These are phyloP conservation scores for Peromyscus attwateri DNA, from an alignment of 2,797 vertebrate species.

Conservation along the genomic window DNA sequence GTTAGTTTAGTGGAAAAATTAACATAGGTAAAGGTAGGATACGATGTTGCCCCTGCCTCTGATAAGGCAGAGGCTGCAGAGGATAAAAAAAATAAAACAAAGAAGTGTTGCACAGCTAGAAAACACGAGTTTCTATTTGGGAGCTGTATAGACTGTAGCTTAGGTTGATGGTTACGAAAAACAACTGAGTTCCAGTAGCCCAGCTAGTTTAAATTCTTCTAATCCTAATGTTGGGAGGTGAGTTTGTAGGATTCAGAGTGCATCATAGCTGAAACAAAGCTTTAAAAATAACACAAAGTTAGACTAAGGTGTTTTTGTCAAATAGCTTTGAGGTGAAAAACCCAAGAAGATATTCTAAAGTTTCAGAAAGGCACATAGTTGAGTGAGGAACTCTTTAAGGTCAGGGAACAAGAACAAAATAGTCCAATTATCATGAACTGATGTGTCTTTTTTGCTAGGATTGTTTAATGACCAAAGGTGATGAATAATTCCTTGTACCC, in stretches of 20 bases:
- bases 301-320: neutral
- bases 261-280: neutral
- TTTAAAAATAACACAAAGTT: neutral
- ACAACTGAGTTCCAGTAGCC: neutral
- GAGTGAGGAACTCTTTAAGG: neutral
- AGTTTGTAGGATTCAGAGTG: neutral
- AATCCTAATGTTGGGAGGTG: neutral
- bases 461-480: neutral
- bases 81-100: neutral
- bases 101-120: neutral
- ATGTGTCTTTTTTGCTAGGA: neutral
- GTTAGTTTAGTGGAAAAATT: neutral
- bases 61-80: neutral
- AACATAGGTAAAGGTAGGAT: neutral
- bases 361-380: neutral
- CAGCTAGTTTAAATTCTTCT: neutral
- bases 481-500: neutral
- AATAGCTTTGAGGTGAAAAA: neutral
- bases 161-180: neutral
- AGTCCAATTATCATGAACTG: neutral
- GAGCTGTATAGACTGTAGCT: neutral
- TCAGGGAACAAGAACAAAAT: neutral
- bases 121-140: neutral
- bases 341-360: neutral
- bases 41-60: neutral